These are phyloP conservation scores for Mayetiola destructor DNA, from an alignment of 2,888 invertebrate genomes.

Conservation along the genomic window DNA sequence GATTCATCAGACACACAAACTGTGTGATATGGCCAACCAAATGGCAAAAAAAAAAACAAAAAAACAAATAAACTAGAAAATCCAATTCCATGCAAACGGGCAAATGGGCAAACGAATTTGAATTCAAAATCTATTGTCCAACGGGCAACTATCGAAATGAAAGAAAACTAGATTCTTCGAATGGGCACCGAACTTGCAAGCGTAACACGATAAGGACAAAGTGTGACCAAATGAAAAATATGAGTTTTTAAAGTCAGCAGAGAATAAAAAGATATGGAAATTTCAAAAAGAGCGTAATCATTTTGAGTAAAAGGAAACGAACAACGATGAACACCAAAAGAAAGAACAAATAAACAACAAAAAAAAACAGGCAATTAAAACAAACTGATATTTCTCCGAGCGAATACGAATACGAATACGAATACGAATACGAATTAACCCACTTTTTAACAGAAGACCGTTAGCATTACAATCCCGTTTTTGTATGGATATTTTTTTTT, in stretches of 20 bases:
- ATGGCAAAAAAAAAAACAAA: too few species aligned
- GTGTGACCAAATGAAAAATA: conserved; percentile 4
- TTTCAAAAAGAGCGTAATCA: neutral
- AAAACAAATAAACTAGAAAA: too few species aligned
- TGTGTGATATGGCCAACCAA: too few species aligned
- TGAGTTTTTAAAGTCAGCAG: too few species aligned
- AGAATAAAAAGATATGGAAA: too few species aligned
- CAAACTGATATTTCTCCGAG: conserved; percentile 9
- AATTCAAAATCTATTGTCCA: too few species aligned
- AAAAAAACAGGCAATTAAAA: conserved; percentile 6
- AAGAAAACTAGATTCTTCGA: too few species aligned
- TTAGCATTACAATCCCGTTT: neutral
- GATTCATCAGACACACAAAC: conserved; percentile 3
- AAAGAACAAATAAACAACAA: too few species aligned
- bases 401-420: too few species aligned
- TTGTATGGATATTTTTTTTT: conserved; percentile 1
- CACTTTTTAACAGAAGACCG: conserved; percentile 3
- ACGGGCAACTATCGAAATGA: too few species aligned
- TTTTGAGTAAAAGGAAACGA: neutral
- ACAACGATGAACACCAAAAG: neutral
- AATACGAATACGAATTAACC: conserved; percentile 12
- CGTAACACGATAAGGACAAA: neutral
- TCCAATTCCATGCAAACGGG: too few species aligned
- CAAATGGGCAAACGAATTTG: too few species aligned
- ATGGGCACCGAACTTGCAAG: neutral